Conservation (phyloP, 2,797 vertebrate species). For the Anguilla anguilla region DNA sequence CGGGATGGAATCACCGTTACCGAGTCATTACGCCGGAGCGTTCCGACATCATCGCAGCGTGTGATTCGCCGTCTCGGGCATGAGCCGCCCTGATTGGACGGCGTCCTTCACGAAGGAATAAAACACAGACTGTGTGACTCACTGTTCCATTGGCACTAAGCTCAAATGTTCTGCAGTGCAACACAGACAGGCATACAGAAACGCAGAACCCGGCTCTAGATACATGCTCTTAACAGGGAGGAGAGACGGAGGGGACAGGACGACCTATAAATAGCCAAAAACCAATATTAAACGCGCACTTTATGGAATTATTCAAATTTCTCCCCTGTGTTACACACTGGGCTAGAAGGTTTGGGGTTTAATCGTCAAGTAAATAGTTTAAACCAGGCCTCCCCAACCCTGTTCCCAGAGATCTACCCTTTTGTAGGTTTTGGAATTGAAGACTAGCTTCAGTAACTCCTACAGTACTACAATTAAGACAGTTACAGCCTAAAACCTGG, state of each 20-base stretch:
- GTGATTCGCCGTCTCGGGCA: neutral
- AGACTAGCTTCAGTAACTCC: no score
- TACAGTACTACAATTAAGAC: neutral
- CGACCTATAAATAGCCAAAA: no score
- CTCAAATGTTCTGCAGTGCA: neutral
- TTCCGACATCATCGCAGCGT: neutral
- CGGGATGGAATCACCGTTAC: neutral
- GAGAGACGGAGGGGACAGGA: neutral
- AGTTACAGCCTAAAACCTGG: neutral
- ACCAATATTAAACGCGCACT: no score
- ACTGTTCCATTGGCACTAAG: neutral
- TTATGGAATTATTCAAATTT: no score
- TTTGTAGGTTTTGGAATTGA: no score
- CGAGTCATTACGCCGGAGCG: neutral
- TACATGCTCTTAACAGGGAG: neutral
- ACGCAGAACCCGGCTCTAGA: neutral
- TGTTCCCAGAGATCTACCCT: no score
- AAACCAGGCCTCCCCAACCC: no score
- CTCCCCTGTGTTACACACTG: no score
- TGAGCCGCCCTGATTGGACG: neutral
- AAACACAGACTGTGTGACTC: neutral
- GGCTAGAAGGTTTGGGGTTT: no score
- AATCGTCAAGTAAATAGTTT: no score
- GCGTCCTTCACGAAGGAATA: neutral
- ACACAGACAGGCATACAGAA: neutral